phyloP scores from a whole-genome alignment of 1,140 invertebrate species.

The Drosophila murphyi region DNA sequence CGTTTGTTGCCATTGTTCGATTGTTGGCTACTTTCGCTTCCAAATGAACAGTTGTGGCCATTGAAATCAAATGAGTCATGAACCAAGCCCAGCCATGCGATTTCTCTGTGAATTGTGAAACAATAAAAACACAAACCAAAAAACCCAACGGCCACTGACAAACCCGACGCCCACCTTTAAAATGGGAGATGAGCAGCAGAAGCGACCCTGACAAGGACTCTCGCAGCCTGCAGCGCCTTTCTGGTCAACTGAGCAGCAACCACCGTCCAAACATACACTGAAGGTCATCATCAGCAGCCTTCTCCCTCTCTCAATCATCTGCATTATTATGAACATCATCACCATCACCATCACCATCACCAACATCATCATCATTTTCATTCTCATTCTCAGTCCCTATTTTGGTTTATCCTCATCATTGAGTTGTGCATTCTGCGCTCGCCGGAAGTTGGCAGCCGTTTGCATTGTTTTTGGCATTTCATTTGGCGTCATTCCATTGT shows the following conservation, averaged over 20 bases:
- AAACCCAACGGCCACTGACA: conserved; percentile 38
- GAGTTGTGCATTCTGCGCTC: conserved; percentile 23
- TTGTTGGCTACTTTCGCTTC: conserved; percentile 71
- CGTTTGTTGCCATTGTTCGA: conserved; percentile 39
- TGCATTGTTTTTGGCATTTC: conserved; percentile 79
- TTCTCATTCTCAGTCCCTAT: background rate
- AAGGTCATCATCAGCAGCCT: conserved; percentile 42
- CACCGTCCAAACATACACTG: conserved; percentile 8
- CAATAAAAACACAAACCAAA: conserved; percentile 37
- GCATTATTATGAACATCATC: conserved; percentile 20
- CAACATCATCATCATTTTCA: conserved; percentile 16
- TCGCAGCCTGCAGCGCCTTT: conserved; percentile 25
- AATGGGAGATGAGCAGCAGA: conserved; percentile 11
- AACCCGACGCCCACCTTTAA: conserved; percentile 16
- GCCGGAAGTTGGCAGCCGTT: conserved; percentile 76
- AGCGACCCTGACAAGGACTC: conserved; percentile 53
- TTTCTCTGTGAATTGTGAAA: conserved; percentile 38
- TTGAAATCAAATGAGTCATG: conserved; percentile 80
- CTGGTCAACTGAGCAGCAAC: conserved; percentile 53
- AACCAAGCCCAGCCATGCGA: conserved; percentile 48
- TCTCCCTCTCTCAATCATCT: conserved; percentile 17
- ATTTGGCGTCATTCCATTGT: conserved; percentile 76
- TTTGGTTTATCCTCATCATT: conserved; percentile 21
- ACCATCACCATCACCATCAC: conserved; percentile 24
- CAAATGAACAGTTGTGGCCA: conserved; percentile 73